Base-by-base conservation (phyloP, 2,888 invertebrate species). In the Diadromus collaris region DNA sequence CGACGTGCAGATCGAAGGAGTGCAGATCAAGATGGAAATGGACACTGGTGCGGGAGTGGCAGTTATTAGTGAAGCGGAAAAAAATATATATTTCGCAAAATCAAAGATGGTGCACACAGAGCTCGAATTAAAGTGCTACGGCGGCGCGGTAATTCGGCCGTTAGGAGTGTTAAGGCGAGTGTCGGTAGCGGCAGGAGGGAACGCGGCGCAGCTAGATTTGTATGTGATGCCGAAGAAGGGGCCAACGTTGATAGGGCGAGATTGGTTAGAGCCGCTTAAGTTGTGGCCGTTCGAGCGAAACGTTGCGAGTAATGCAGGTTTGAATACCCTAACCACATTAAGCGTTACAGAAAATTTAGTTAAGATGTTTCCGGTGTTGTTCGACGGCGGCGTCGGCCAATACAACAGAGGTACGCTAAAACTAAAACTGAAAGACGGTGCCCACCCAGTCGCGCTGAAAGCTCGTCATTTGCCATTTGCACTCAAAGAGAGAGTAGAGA, bases 401-500 rank as follows among this genome's bases (percentile, higher is more conserved):
- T 46, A 46, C 16, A 56, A 56, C n/a, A 56, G 32, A 56, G 69
- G 78, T 7, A 75, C 29, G 24, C 21, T 80, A 0, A 75, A 74
- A 24, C 51, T 85, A 21, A 74, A 76, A 24, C 29, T 83, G 2
- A 83, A 83, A 74, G 27, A 73, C 38, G 64, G 80, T 58, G 68
- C 79, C 10, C 19, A 48, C 6, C 83, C 84, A 32, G 81, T 32
- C 46, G 84, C 82, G 51, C 64, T 82, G 4, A 85, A 83, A 77
- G 79, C 83, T 2, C 70, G 83, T 21, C 78, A 78, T 19, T 76
- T 84, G 19, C 82, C 86, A 0, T 84, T 85, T 51, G 82, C 85
- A 38, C 19, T 80, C 19, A 73, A 34, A 19, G 67, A 48, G 2
- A 75, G 72, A 69, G 68, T 82, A 10, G 77, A 77, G 19, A 41